phyloP scores from a whole-genome alignment of 2,888 invertebrate genomes.

The Macrophya annulata region DNA sequence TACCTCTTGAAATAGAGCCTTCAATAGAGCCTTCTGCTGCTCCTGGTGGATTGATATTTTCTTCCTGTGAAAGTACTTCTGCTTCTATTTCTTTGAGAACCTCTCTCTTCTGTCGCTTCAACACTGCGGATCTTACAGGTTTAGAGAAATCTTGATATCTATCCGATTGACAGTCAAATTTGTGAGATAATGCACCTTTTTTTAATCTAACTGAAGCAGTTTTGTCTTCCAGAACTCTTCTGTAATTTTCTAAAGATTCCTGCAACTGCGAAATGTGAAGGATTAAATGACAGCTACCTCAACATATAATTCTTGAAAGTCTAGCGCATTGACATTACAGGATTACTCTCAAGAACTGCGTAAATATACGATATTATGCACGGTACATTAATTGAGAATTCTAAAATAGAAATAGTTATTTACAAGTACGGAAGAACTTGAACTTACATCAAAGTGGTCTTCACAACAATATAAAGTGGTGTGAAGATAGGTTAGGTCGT shows the following conservation, averaged over 20 bases:
- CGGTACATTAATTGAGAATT: not conserved
- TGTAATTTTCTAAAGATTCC: constrained; percentile 42
- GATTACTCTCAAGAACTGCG: too few species aligned
- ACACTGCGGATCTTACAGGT: constrained; percentile 49
- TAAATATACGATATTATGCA: too few species aligned
- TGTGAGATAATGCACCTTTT: constrained; percentile 50
- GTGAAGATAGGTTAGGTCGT: constrained; percentile 28
- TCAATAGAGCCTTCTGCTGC: constrained; percentile 22
- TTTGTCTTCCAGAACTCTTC: constrained; percentile 44
- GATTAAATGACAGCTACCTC: not conserved
- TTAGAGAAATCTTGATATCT: constrained; percentile 7
- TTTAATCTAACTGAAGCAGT: constrained; percentile 40
- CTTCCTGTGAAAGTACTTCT: constrained; percentile 27
- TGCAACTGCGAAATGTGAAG: constrained; percentile 29
- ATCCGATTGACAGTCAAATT: constrained; percentile 56
- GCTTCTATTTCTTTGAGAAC: constrained; percentile 51
- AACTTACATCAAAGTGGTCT: constrained; percentile 49
- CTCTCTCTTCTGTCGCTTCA: constrained; percentile 43
- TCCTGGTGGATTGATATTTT: constrained; percentile 16
- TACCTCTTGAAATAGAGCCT: too few species aligned
- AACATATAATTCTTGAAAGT: constrained; percentile 8
- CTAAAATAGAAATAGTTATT: constrained; percentile 19
- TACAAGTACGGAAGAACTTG: constrained; percentile 26
- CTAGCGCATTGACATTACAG: not conserved
- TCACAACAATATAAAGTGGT: constrained; percentile 45